Base-by-base conservation (phyloP, 2,888 invertebrate species). In the Morpho deidamia region DNA sequence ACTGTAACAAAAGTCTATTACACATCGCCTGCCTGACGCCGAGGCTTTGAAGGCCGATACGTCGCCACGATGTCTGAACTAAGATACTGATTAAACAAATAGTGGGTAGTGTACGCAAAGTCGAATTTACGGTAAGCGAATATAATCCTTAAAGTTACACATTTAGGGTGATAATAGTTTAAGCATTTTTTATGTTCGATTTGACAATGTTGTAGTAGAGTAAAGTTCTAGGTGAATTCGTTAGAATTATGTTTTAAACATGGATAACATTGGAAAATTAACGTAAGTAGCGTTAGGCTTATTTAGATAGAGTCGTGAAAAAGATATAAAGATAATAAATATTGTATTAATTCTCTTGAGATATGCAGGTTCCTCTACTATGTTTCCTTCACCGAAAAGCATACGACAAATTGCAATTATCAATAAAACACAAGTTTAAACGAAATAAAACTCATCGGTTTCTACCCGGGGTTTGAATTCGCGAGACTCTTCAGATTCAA, bases 51-150 rank as follows among this genome's bases (percentile, higher is more conserved):
- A 56, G 42, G 56, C 41, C 44, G 47, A 33, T 33, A 37, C 33
- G 48, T 32, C 41, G 52, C 48, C 48, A 37, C 11, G 11, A 32
- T 42, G 49, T 52, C 56, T 56, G 48, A 44, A 48, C 44, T n/a
- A 23, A 49, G 40, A 52, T 52, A 48, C 40, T 35, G 23, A 40
- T 42, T 37, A 40, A 40, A 48, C 43, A 11, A 23, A 12, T 32
- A 39, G 12, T 37, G 37, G 11, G 10, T 37, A 37, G 23, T 37
- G 37, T 37, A 37, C 37, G 8, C n/a, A 10, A 37, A 7, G 23
- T 11, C 23, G 7, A 44, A 10, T 14, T 38, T 14, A 33, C n/a
- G 11, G 10, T 11, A 11, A 38, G 39, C 11, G 2, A 39, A 47
- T 39, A 34, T 38, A 12, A 12, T 7, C 44, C 44, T 14, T 23